phyloP scores from a whole-genome alignment of 2,797 vertebrate species.

The Monodelphis domestica region DNA sequence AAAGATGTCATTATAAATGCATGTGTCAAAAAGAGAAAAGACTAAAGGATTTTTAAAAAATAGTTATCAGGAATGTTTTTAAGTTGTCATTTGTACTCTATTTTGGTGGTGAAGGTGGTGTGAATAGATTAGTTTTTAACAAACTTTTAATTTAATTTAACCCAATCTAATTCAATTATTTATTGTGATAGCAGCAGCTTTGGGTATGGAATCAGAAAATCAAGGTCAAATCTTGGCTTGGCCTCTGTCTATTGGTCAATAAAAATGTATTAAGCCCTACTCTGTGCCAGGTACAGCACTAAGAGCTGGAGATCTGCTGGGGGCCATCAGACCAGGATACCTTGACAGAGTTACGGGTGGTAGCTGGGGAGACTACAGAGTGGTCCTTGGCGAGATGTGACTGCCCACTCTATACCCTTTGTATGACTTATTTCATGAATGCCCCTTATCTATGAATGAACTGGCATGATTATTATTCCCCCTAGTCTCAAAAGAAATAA shows the following conservation, averaged over 20 bases:
- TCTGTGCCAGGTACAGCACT: not conserved
- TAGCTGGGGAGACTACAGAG: too few relatives aligned
- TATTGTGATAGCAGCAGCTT: not conserved
- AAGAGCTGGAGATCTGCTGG: too few relatives aligned
- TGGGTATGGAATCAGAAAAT: not conserved
- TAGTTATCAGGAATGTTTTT: constrained; percentile 35
- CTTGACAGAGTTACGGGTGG: too few relatives aligned
- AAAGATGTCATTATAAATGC: constrained; percentile 27
- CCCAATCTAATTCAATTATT: not conserved
- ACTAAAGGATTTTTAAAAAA: constrained; percentile 33
- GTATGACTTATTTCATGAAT: too few relatives aligned
- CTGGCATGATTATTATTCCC: too few relatives aligned
- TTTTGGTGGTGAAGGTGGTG: constrained; percentile 7
- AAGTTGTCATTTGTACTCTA: constrained; percentile 22
- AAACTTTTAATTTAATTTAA: constrained; percentile 24
- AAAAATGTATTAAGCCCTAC: not conserved
- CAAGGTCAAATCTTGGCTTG: not conserved
- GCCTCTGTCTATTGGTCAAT: not conserved
- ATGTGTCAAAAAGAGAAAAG: constrained; percentile 30
- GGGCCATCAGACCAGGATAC: too few relatives aligned
- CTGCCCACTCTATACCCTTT: too few relatives aligned
- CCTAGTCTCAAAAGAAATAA: too few relatives aligned
- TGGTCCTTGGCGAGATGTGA: too few relatives aligned
- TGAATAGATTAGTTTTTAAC: constrained; percentile 50
- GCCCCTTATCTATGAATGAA: too few relatives aligned